Evolutionary conservation across 1,140 invertebrate genomes (phyloP).

Genomic region (Psilanteris sp.): DNA sequence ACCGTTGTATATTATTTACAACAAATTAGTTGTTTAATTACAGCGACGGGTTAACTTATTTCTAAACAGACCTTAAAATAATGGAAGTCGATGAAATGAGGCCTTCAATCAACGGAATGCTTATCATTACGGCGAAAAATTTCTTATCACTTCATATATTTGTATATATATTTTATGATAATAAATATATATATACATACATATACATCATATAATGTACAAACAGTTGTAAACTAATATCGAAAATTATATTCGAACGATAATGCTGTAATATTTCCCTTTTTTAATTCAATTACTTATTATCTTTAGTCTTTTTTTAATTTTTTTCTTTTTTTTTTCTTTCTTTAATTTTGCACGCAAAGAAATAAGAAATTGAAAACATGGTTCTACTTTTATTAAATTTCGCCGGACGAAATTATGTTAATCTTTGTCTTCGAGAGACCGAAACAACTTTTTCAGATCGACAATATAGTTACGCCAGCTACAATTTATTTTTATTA

Average conservation of each 20-base stretch:
- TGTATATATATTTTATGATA: constrained; percentile 44
- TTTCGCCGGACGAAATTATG: too few relatives aligned
- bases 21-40: constrained; percentile 51
- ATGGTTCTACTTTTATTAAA: constrained; percentile 10
- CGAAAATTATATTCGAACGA: constrained; percentile 17
- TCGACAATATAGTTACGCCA: neutral
- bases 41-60: constrained; percentile 51
- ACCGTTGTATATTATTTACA: constrained; percentile 57
- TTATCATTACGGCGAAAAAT: constrained; percentile 30
- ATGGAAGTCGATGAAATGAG: constrained; percentile 50
- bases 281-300: constrained; percentile 3
- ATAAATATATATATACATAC: constrained; percentile 46
- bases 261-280: constrained; percentile 7
- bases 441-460: constrained; percentile 7
- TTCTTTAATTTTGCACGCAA: constrained; percentile 25
- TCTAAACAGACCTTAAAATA: constrained; percentile 56
- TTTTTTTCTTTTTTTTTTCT: too few relatives aligned
- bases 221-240: constrained; percentile 24
- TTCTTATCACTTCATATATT: constrained; percentile 28
- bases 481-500: too few relatives aligned
- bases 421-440: neutral
- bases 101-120: constrained; percentile 30
- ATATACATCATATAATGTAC: constrained; percentile 20
- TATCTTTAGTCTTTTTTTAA: constrained; percentile 20
- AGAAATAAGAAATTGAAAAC: constrained; percentile 46